Evolutionary conservation across 2,113 vertebrate species (phyloP).

Genomic region (Stercorarius parasiticus): DNA sequence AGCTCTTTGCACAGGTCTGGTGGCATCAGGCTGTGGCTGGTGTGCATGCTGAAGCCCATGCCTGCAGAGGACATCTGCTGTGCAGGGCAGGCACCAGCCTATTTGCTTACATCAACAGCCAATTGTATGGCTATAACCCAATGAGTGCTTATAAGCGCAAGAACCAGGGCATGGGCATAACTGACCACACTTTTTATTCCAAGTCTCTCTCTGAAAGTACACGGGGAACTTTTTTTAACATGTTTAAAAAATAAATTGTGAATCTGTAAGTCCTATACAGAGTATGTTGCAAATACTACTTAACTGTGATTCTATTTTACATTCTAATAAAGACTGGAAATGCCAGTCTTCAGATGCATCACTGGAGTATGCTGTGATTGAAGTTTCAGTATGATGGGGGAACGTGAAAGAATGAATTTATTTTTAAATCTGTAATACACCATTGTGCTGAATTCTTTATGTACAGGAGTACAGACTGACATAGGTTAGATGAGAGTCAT

Average conservation of each 20-base stretch:
- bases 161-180: fast-evolving
- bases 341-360: background rate
- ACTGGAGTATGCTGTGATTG: background rate
- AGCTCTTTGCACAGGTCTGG: background rate
- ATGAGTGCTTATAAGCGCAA: background rate
- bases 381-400: background rate
- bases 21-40: background rate
- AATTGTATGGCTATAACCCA: background rate
- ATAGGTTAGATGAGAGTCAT: background rate
- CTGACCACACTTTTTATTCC: background rate
- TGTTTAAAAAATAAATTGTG: background rate
- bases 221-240: background rate
- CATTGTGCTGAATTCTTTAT: background rate
- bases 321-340: background rate
- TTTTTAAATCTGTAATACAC: background rate
- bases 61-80: background rate
- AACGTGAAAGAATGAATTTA: background rate
- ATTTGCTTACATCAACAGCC: background rate
- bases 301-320: background rate
- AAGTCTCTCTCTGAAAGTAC: background rate
- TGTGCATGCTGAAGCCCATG: background rate
- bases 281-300: background rate
- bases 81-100: background rate
- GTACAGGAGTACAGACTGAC: background rate
- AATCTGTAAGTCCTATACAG: background rate